phyloP scores from a whole-genome alignment of 2,113 vertebrate species.

The Barbus barbus region DNA sequence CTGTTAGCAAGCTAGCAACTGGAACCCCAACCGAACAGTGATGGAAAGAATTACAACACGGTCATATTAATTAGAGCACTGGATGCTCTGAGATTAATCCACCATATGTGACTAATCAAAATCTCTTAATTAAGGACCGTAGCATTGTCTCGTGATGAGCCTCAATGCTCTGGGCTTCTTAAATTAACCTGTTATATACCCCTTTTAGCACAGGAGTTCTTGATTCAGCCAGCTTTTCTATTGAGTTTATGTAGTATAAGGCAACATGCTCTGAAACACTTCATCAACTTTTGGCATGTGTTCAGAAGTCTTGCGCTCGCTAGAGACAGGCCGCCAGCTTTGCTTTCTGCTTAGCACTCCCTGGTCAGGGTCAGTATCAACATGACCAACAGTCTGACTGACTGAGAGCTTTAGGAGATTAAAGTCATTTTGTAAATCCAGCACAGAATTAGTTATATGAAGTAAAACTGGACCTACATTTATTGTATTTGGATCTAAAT shows the following conservation, averaged over 20 bases:
- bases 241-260: background rate
- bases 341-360: slow-evolving; percentile 18
- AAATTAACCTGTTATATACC: slow-evolving; percentile 52
- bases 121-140: slow-evolving; percentile 68
- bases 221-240: slow-evolving; percentile 2
- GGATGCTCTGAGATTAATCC: slow-evolving; percentile 63
- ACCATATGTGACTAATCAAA: slow-evolving; percentile 72
- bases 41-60: slow-evolving; percentile 59
- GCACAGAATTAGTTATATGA: background rate
- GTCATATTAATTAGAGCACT: slow-evolving; percentile 61
- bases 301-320: slow-evolving; percentile 23
- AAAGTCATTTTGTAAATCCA: background rate
- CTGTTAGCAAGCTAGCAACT: slow-evolving; percentile 35
- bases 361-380: slow-evolving; percentile 10
- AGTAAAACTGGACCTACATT: background rate
- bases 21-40: slow-evolving; percentile 34
- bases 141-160: slow-evolving; percentile 66
- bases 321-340: background rate
- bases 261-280: slow-evolving; percentile 8
- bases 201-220: background rate
- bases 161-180: slow-evolving; percentile 53
- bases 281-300: slow-evolving; percentile 18
- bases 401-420: slow-evolving; percentile 22
- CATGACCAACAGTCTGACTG: slow-evolving; percentile 10
- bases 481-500: background rate